phyloP scores from a whole-genome alignment of 2,113 vertebrate species.

The Rostratula benghalensis region DNA sequence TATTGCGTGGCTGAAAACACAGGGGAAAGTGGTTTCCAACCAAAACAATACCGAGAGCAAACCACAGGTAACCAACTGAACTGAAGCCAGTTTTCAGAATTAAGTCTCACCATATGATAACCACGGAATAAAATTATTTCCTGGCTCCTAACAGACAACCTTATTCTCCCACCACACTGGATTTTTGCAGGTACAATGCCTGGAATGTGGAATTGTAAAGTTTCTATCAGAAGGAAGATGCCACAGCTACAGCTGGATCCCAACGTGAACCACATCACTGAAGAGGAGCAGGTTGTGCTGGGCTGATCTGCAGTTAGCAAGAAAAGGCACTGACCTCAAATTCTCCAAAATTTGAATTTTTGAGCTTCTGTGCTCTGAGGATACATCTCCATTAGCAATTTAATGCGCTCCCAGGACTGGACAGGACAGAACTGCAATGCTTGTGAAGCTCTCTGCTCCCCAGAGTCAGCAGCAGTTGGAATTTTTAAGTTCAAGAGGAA shows the following conservation, averaged over 20 bases:
- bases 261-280: background rate
- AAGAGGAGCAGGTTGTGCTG: background rate
- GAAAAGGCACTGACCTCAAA: background rate
- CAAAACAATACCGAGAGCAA: background rate
- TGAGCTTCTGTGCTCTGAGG: background rate
- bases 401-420: background rate
- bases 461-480: background rate
- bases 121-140: background rate
- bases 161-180: accelerated
- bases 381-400: background rate
- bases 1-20: accelerated
- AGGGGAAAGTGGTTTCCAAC: background rate
- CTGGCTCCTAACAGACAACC: background rate
- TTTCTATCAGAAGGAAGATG: background rate
- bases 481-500: background rate
- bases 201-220: accelerated
- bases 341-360: background rate
- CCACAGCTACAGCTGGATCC: background rate
- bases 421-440: background rate
- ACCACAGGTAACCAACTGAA: background rate
- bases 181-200: background rate
- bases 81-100: background rate
- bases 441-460: background rate
- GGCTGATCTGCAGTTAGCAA: background rate
- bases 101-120: background rate